Evolutionary conservation across 2,797 vertebrate genomes (phyloP).

Genomic region (Pygocentrus nattereri): DNA sequence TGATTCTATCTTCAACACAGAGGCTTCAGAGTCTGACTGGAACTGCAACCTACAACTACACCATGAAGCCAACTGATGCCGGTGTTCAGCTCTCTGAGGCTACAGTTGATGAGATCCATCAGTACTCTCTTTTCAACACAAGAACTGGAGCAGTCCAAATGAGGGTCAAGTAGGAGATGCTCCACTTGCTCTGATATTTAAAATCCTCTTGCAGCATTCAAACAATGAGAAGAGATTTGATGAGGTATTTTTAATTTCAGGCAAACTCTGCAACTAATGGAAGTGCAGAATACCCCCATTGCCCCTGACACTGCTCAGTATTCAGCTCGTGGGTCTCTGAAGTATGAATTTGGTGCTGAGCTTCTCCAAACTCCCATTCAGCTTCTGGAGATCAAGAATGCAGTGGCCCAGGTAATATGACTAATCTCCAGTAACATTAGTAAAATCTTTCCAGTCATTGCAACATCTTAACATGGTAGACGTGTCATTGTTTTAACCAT

Average conservation of each 20-base stretch:
- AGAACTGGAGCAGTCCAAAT: constrained; percentile 79
- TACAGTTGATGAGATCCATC: constrained; percentile 78
- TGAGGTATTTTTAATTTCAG: constrained; percentile 69
- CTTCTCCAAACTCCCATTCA: constrained; percentile 75
- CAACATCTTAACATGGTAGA: neutral
- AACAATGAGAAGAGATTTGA: neutral
- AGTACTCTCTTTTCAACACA: constrained; percentile 83
- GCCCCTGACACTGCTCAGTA: constrained; percentile 71
- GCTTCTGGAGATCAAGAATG: constrained; percentile 68
- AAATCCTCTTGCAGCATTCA: neutral
- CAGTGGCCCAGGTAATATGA: constrained; percentile 74
- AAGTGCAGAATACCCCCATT: constrained; percentile 55
- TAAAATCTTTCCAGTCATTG: neutral
- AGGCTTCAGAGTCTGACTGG: constrained; percentile 76
- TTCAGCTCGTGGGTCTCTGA: constrained; percentile 77
- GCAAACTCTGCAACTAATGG: constrained; percentile 77
- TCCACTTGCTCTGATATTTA: neutral
- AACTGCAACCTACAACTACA: constrained; percentile 77
- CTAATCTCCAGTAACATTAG: neutral
- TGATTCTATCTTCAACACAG: constrained; percentile 65
- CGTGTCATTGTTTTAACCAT: neutral
- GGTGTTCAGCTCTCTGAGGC: constrained; percentile 79
- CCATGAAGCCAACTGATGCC: constrained; percentile 74
- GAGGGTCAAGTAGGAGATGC: constrained; percentile 82
- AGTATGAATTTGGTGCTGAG: constrained; percentile 78